Conservation (phyloP, 2,113 vertebrate species). For the Amphilophus citrinellus region DNA sequence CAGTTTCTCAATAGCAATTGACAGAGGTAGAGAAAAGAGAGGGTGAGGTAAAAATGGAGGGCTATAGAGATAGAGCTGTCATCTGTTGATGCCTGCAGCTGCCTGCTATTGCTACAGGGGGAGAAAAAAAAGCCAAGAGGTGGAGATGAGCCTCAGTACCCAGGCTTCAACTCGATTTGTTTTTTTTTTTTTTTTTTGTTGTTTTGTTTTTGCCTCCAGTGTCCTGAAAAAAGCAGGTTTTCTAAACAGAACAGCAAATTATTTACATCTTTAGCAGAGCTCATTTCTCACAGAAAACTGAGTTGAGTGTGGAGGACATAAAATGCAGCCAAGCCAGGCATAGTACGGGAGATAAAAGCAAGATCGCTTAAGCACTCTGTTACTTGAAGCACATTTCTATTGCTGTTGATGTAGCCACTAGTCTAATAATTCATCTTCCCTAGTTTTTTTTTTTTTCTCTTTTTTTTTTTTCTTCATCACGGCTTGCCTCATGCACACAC, state of each 20-base stretch:
- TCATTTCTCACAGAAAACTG: slow-evolving; percentile 74
- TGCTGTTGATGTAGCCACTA: slow-evolving; percentile 71
- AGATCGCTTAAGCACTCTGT: slow-evolving; percentile 73
- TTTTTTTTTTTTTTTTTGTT: slow-evolving; percentile 30
- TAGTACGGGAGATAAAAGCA: slow-evolving; percentile 71
- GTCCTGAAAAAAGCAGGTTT: slow-evolving; percentile 42
- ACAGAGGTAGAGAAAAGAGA: slow-evolving; percentile 64
- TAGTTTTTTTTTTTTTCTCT: slow-evolving; percentile 28
- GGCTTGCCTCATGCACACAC: background rate
- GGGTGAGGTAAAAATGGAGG: slow-evolving; percentile 72
- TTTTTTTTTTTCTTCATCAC: slow-evolving; percentile 31
- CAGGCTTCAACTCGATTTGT: slow-evolving; percentile 52
- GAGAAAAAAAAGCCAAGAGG: slow-evolving; percentile 53
- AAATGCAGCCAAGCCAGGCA: slow-evolving; percentile 71
- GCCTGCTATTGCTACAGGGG: slow-evolving; percentile 66
- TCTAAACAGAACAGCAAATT: slow-evolving; percentile 61
- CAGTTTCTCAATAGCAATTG: slow-evolving; percentile 78
- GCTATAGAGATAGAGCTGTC: slow-evolving; percentile 74
- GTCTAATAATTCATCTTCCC: slow-evolving; percentile 69
- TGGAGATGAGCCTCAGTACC: slow-evolving; percentile 47
- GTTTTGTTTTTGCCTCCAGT: slow-evolving; percentile 5
- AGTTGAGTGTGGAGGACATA: slow-evolving; percentile 68
- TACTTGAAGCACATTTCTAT: slow-evolving; percentile 75
- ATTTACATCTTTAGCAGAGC: slow-evolving; percentile 77
- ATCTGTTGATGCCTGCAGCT: slow-evolving; percentile 75